Base-by-base conservation (phyloP, 2,113 vertebrate genomes). In the Choloepus hoffmanni region DNA sequence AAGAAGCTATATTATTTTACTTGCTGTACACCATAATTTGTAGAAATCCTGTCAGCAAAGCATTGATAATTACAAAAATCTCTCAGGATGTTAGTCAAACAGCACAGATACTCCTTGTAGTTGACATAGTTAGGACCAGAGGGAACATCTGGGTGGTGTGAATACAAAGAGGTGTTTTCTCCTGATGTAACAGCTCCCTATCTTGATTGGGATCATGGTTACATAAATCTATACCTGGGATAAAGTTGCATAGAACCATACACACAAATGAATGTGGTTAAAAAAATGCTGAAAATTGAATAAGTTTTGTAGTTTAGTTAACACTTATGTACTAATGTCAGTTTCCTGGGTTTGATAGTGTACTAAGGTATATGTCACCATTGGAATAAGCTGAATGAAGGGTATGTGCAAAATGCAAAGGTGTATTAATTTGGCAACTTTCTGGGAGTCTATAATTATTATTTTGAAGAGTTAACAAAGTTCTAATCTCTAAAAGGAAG, bases 361-460 rank as follows among this genome's bases (percentile, higher is more conserved):
- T 68, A 48, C 21, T 91, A 15, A 82, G n/a, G n/a, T 87, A 14
- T 84, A 12, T 58, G 45, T 10, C 68, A 83, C 63, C 4, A 53
- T 60, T 45, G 48, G 72, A 70, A 43, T 23, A 91, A 45, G 50
- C 43, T 53, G 30, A 16, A 43, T 21, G 19, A 60, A 84, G 53
- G 23, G 7, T 45, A 67, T 4, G 0, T 53, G 26, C 55, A 58
- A 21, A 58, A 58, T 58, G 55, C 55, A 58, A 58, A 19, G 19
- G 55, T 58, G 18, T 58, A 5, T 21, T 58, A 16, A 58, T 86
- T 95, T 78, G 85, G 11, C 48, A 30, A 68, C 9, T 89, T 89
- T 76, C 68, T 62, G 33, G 88, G n/a, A 88, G 23, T 76, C 60
- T 79, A 1, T 92, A 85, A 73, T 96, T 94, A 91, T 43, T 95